Base-by-base conservation (phyloP, 2,113 vertebrate species). In the Malurus elegans region DNA sequence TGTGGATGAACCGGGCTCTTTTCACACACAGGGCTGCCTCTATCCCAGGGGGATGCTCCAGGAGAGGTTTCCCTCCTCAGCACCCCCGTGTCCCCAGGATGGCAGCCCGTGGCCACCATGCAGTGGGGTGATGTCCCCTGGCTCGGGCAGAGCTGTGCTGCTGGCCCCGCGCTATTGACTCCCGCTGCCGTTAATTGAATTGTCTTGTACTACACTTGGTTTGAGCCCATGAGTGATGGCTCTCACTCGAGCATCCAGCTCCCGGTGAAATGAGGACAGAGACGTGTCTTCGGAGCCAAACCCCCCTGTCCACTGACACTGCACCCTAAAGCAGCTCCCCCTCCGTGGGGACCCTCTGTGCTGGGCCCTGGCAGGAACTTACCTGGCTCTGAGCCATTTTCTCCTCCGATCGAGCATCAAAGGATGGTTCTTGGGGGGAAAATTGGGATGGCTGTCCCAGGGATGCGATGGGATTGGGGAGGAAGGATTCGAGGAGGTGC, bases 381-480 rank as follows among this genome's bases (percentile, higher is more conserved):
- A 24, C 11, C 34, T 10, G 14, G 25, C 32, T 64, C 61, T 10
- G 79, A 60, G 54, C 64, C 32, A 26, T 84, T 18, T 44, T 26
- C 16, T 65, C 44, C 6, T 24, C 0, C 0, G 0, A 0, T 3
- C 0, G 3, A 9, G 32, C 12, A 25, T 40, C 8, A 7, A 12
- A 38, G 38, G 47, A 40, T 2, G 48, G 26, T 1, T 28, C 53
- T 13, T 0, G 0, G 32, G 11, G 26, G 18, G 7, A 2, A 23
- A 66, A 50, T 12, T 0, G 1, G 34, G 47, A 14, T 10, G 31
- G 36, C 8, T n/a, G 34, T 36, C 21, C 42, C 8, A 2, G 64
- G 32, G 34, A 11, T 32, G 64, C 0, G 3, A 11, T 1, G n/a
- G 42, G 14, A 18, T 12, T 0, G 9, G 45, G 34, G 48, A 47